Conservation (phyloP, 2,797 vertebrate species). For the Galago senegalensis region DNA sequence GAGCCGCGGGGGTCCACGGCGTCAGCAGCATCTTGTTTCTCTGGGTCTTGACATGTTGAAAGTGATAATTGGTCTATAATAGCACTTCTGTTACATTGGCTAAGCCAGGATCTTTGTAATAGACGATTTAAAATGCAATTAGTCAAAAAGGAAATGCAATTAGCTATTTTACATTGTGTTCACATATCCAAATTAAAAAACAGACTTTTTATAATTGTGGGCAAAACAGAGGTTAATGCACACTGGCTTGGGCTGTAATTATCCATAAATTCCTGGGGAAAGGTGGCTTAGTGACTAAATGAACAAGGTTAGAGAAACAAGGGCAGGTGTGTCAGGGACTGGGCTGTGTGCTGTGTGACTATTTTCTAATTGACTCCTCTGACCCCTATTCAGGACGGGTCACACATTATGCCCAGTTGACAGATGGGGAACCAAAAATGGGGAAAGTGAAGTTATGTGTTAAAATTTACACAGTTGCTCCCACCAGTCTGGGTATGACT, state of each 20-base stretch:
- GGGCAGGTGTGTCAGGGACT: neutral
- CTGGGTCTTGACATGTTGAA: neutral
- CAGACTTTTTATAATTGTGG: slow-evolving; percentile 63
- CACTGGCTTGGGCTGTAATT: slow-evolving; percentile 35
- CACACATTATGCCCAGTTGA: neutral
- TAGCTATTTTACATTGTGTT: slow-evolving; percentile 73
- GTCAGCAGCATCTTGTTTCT: neutral
- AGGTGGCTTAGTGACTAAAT: neutral
- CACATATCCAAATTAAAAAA: slow-evolving; percentile 61
- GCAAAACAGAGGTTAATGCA: slow-evolving; percentile 69
- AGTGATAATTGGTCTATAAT: neutral
- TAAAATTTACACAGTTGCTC: neutral
- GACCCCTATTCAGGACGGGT: neutral
- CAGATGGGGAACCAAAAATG: neutral
- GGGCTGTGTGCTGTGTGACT: neutral
- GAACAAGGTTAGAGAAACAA: neutral
- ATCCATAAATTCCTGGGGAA: slow-evolving; percentile 39
- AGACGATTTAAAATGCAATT: slow-evolving; percentile 65
- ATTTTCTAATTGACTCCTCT: neutral
- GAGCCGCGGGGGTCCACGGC: accelerated
- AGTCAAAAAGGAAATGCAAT: slow-evolving; percentile 27
- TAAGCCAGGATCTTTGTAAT: slow-evolving; percentile 26
- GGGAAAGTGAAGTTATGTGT: neutral
- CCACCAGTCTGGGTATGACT: accelerated
- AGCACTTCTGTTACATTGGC: neutral